phyloP scores from a whole-genome alignment of 1,140 invertebrate species.

The Spodoptera litura region DNA sequence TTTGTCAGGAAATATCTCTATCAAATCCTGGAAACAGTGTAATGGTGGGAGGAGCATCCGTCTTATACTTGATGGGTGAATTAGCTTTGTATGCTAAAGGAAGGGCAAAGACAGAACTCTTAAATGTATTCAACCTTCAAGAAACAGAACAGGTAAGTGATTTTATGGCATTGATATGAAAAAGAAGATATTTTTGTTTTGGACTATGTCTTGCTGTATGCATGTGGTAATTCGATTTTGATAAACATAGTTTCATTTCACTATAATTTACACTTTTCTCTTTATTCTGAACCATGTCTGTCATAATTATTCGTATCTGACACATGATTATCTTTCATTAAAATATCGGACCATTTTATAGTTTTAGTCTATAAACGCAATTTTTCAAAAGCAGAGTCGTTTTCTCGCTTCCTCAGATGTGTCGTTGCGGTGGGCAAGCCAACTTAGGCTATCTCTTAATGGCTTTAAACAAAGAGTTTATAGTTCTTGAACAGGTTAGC shows the following conservation, averaged over 20 bases:
- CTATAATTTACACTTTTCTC: too few relatives aligned
- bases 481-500: not conserved
- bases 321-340: too few relatives aligned
- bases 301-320: too few relatives aligned
- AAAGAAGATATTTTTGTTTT: not conserved
- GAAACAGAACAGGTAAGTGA: conserved; percentile 10
- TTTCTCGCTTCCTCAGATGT: conserved; percentile 1
- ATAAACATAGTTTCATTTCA: too few relatives aligned
- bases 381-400: not conserved
- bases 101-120: not conserved
- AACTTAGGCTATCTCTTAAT: conserved; percentile 11
- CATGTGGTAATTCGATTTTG: too few relatives aligned
- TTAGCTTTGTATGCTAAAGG: not conserved
- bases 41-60: conserved; percentile 5
- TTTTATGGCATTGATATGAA: not conserved
- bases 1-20: not conserved
- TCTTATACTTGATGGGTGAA: not conserved
- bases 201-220: too few relatives aligned
- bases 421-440: conserved; percentile 3
- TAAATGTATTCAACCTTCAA: not conserved
- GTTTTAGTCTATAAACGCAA: too few relatives aligned
- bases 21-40: not conserved
- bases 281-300: too few relatives aligned
- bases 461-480: not conserved
- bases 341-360: too few relatives aligned